Conservation (phyloP, 2,888 invertebrate species). For the Metallyticus violacea region DNA sequence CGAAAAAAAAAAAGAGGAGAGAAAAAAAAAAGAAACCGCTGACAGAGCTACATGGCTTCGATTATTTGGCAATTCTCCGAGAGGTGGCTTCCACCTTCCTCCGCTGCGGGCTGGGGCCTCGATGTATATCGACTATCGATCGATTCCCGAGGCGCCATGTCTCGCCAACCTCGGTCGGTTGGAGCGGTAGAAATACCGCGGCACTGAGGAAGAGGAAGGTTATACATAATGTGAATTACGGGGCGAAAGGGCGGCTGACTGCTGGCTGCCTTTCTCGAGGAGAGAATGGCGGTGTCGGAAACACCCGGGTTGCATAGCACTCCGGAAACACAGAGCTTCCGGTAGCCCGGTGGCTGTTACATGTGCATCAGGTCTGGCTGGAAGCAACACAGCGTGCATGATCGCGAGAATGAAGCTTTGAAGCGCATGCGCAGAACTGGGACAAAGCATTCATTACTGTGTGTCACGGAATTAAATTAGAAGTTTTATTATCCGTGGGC, state of each 20-base stretch:
- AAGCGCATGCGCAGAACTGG: too few relatives aligned
- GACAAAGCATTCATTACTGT: too few relatives aligned
- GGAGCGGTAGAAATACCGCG: background rate
- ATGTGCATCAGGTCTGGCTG: too few relatives aligned
- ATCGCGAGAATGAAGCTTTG: too few relatives aligned
- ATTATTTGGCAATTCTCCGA: constrained; percentile 2
- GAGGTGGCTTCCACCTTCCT: background rate
- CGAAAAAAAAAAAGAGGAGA: background rate
- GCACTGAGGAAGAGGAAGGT: background rate
- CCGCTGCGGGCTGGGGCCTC: too few relatives aligned
- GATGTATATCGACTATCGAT: background rate
- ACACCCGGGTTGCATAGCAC: constrained; percentile 21
- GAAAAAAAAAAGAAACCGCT: background rate
- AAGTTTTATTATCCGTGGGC: too few relatives aligned
- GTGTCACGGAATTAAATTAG: too few relatives aligned
- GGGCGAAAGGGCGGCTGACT: too few relatives aligned
- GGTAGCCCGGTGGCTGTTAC: background rate
- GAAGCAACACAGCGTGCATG: too few relatives aligned
- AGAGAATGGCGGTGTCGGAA: constrained; percentile 25
- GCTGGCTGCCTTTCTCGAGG: too few relatives aligned
- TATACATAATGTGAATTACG: background rate
- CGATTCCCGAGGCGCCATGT: background rate
- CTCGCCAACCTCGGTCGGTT: too few relatives aligned
- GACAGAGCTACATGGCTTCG: background rate
- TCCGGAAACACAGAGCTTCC: constrained; percentile 24